These are phyloP conservation scores for Gymnarchus niloticus DNA, from an alignment of 2,113 vertebrate genomes.

Conservation along the genomic window DNA sequence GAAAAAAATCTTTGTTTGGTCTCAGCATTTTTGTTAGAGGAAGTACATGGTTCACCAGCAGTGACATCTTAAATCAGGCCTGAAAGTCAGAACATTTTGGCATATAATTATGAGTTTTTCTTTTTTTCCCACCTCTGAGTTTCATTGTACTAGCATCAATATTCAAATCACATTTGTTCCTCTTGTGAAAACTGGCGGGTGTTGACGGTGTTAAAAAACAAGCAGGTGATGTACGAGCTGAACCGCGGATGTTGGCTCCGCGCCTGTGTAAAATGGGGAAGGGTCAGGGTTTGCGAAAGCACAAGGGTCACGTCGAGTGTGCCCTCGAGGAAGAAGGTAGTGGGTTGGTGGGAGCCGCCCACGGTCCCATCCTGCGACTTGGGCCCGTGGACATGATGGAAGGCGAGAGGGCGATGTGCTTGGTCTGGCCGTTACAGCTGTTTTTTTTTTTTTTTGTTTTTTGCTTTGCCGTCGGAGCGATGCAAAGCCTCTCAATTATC, in stretches of 20 bases:
- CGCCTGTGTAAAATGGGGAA: slow-evolving; percentile 9
- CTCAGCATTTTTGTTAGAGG: background rate
- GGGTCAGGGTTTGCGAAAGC: background rate
- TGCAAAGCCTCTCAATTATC: slow-evolving; percentile 18
- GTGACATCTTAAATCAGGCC: background rate
- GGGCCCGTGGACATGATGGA: background rate
- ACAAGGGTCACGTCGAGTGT: background rate
- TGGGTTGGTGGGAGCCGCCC: no score
- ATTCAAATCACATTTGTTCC: background rate
- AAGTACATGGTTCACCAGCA: background rate
- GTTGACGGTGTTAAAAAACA: background rate
- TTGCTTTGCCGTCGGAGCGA: slow-evolving; percentile 23
- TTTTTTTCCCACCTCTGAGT: background rate
- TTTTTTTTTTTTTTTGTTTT: no score
- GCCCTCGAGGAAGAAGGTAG: background rate
- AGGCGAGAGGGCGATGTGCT: background rate
- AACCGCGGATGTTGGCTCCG: slow-evolving; percentile 25
- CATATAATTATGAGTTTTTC: background rate
- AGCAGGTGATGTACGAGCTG: slow-evolving; percentile 25
- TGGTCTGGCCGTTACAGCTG: background rate
- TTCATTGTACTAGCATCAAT: background rate
- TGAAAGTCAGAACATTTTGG: background rate
- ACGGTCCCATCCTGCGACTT: no score
- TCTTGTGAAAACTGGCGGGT: background rate
- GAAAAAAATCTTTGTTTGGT: background rate